Conservation (phyloP, 2,113 vertebrate genomes). For the Hippocampus guttulatus region DNA sequence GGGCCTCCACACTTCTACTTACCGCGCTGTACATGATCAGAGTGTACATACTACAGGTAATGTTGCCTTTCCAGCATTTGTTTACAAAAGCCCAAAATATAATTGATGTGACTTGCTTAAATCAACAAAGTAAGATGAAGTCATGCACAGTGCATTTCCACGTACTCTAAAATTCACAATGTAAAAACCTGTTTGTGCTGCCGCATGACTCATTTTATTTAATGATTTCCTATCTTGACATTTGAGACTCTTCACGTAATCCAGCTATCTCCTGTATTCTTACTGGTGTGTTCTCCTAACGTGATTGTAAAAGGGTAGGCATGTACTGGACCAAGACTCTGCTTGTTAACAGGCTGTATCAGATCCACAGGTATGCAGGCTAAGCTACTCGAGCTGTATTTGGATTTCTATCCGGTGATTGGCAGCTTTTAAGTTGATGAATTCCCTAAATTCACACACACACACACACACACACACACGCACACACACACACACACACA, state of each 20-base stretch:
- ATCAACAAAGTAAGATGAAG: neutral
- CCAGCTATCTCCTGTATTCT: neutral
- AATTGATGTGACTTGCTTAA: neutral
- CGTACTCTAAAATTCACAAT: neutral
- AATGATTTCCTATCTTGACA: neutral
- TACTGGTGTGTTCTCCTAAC: neutral
- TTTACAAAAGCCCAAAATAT: neutral
- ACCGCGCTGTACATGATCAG: slow-evolving; percentile 94
- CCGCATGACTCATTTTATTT: neutral
- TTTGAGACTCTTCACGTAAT: neutral
- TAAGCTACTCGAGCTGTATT: neutral
- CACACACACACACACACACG: neutral
- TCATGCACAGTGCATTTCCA: neutral
- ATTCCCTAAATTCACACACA: neutral
- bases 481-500: neutral
- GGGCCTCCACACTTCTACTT: slow-evolving; percentile 85
- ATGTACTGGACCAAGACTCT: neutral
- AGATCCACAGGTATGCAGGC: neutral
- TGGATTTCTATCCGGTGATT: neutral
- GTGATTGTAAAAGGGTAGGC: neutral
- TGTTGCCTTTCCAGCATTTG: neutral
- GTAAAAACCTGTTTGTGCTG: neutral
- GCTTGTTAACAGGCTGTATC: neutral
- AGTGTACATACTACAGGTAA: slow-evolving; percentile 97
- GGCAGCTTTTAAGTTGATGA: neutral